A percentile compares a stretch with the other conserved stretches of the same genome.
These are phyloP conservation scores for Callocephalon fimbriatum DNA, from an alignment of 2,113 vertebrate species.

Conservation along the genomic window DNA sequence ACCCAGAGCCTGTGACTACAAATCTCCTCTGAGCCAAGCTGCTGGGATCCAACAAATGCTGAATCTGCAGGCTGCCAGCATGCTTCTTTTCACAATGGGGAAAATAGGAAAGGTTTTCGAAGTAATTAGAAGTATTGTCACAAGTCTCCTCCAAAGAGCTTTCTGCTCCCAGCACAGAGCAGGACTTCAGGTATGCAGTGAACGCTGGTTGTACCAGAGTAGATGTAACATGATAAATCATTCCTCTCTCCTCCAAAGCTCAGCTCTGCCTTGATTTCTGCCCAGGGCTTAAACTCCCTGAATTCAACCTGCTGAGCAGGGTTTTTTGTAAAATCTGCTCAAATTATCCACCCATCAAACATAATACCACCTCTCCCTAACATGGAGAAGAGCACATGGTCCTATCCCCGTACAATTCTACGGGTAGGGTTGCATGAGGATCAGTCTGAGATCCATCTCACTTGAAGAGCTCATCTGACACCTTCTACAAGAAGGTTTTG, in stretches of 20 bases:
- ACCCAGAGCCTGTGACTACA: not conserved
- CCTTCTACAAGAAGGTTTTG: not conserved
- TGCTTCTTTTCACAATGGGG: not conserved
- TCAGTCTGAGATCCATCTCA: not conserved
- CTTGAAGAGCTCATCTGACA: not conserved
- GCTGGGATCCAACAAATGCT: not conserved
- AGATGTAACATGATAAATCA: not conserved
- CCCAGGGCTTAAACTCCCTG: not conserved
- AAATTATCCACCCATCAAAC: not conserved
- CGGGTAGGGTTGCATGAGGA: accelerated
- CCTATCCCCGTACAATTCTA: not conserved
- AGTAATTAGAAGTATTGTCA: not conserved
- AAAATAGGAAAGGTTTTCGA: not conserved
- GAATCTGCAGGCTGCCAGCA: not conserved
- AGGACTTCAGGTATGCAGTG: not conserved
- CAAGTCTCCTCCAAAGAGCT: not conserved
- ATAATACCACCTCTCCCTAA: not conserved
- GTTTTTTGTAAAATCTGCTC: not conserved
- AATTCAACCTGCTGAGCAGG: not conserved
- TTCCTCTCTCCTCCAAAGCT: not conserved
- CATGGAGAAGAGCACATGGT: not conserved
- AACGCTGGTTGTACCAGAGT: not conserved
- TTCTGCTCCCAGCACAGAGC: not conserved
- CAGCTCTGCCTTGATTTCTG: not conserved
- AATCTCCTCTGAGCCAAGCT: not conserved